These are phyloP conservation scores for Delphinus delphis DNA, from an alignment of 2,113 vertebrate species.

Conservation along the genomic window DNA sequence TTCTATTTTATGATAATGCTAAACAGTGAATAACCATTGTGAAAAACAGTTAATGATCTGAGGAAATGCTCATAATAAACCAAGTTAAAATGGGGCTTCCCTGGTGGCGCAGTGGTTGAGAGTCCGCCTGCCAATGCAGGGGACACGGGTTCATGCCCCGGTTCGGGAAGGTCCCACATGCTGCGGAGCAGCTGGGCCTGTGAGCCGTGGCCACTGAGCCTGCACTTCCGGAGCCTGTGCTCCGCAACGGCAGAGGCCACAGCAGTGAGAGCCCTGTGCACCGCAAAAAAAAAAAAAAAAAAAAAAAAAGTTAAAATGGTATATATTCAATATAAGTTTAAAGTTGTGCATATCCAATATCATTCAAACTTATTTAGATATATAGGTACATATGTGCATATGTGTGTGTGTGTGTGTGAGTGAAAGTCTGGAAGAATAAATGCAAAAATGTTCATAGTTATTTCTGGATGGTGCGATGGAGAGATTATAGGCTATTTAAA, in stretches of 20 bases:
- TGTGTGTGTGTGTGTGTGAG: neutral
- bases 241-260: no score
- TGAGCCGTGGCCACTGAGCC: no score
- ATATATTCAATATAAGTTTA: neutral
- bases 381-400: neutral
- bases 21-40: neutral
- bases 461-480: neutral
- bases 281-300: neutral
- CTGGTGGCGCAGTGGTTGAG: no score
- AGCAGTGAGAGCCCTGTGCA: no score
- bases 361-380: conserved; percentile 12
- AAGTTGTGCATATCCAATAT: neutral
- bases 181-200: no score
- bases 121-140: no score
- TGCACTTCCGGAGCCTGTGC: no score
- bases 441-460: neutral
- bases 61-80: neutral
- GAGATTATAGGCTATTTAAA: neutral
- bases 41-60: neutral
- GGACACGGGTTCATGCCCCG: no score
- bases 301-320: neutral
- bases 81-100: neutral
- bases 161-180: no score
- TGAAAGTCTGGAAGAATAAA: neutral
- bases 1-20: conserved; percentile 13